Conservation (phyloP, 2,113 vertebrate species). For the Scalopus aquaticus region DNA sequence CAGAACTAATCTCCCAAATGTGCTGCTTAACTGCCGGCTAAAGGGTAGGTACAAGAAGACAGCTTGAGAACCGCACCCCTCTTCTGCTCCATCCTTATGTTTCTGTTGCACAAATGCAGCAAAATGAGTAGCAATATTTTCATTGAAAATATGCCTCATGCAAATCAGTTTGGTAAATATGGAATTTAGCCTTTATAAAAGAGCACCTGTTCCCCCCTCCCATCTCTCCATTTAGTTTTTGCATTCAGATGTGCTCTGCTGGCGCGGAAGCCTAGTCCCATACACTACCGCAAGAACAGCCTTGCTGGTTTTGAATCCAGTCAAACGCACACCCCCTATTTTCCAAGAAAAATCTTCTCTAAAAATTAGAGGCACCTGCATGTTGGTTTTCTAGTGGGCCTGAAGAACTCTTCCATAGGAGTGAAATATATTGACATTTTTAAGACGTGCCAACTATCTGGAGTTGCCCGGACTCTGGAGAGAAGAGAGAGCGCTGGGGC, state of each 20-base stretch:
- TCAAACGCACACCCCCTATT: conserved; percentile 60
- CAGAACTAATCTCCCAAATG: background rate
- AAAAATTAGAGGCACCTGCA: conserved; percentile 65
- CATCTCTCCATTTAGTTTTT: conserved; percentile 77
- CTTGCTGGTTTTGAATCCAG: conserved; percentile 71
- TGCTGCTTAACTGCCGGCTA: background rate
- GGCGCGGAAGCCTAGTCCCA: conserved; percentile 60
- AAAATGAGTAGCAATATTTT: conserved; percentile 83
- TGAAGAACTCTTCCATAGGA: conserved; percentile 10
- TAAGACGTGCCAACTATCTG: background rate
- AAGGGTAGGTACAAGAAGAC: conserved; percentile 66
- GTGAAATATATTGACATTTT: conserved; percentile 29
- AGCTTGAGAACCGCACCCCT: conserved; percentile 72
- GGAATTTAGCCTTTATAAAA: conserved; percentile 83
- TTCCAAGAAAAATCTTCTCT: conserved; percentile 61
- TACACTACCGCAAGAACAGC: conserved; percentile 63
- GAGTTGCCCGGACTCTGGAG: background rate
- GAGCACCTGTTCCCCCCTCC: conserved; percentile 80
- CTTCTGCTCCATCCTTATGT: conserved; percentile 76
- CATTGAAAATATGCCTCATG: conserved; percentile 82
- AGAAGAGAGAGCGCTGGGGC: background rate
- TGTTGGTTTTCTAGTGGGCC: conserved; percentile 35
- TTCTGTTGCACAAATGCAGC: conserved; percentile 82
- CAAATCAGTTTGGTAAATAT: conserved; percentile 83
- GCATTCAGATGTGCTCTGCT: conserved; percentile 76